These are phyloP conservation scores for Triplophysa dalaica DNA, from an alignment of 2,113 vertebrate genomes.

Conservation along the genomic window DNA sequence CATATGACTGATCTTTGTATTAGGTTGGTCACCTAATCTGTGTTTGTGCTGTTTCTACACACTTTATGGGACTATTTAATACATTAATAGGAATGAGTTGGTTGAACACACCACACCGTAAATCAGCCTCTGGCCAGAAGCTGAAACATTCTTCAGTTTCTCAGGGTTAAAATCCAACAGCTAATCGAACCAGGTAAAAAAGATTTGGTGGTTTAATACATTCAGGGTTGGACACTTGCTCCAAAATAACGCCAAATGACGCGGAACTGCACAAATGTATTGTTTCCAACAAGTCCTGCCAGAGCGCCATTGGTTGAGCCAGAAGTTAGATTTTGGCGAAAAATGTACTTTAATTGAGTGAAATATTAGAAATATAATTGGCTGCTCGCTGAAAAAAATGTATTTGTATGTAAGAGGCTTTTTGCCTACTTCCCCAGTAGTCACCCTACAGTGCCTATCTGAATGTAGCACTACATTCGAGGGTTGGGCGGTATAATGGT, in stretches of 20 bases:
- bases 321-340: too few species aligned
- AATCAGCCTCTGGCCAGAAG: not conserved
- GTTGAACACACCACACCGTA: not conserved
- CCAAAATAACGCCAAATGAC: not conserved
- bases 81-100: conserved; percentile 31
- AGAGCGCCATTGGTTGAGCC: too few species aligned
- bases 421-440: too few species aligned
- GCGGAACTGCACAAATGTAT: too few species aligned
- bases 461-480: too few species aligned
- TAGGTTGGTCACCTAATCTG: not conserved
- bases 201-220: not conserved
- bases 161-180: not conserved
- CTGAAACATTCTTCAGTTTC: not conserved
- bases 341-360: too few species aligned
- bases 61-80: not conserved
- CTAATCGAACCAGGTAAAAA: not conserved
- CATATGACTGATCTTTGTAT: conserved; percentile 7
- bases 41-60: not conserved
- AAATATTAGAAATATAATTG: too few species aligned
- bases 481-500: too few species aligned
- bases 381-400: too few species aligned
- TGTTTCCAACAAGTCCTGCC: too few species aligned
- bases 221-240: not conserved
- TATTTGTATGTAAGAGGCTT: too few species aligned
- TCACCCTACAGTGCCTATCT: too few species aligned